These are phyloP conservation scores for Naso thynnoides DNA, from an alignment of 2,797 vertebrate species.

Conservation along the genomic window DNA sequence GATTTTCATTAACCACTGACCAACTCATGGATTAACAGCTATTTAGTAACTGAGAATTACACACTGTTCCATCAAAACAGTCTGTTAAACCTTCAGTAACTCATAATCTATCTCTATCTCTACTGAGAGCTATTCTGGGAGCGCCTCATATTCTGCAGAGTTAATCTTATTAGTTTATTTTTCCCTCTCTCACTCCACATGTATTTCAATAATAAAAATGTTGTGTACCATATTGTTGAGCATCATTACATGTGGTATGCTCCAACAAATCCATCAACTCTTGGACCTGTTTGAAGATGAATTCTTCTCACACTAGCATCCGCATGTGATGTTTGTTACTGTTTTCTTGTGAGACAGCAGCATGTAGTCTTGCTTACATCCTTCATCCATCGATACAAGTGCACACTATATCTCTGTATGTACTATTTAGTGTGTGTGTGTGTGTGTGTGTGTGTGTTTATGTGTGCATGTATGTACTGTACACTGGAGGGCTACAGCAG, in stretches of 20 bases:
- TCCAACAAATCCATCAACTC: background rate
- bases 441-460: slow-evolving; percentile 4
- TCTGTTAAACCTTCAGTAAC: background rate
- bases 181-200: background rate
- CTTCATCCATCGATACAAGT: slow-evolving; percentile 27
- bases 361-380: slow-evolving; percentile 40
- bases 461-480: background rate
- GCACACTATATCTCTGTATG: slow-evolving; percentile 8
- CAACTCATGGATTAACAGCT: background rate
- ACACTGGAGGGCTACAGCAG: slow-evolving; percentile 21
- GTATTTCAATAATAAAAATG: background rate
- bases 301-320: background rate
- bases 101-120: no score
- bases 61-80: background rate
- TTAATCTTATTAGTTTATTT: background rate
- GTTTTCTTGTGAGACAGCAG: slow-evolving; percentile 25
- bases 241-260: background rate
- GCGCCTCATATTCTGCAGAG: background rate
- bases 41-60: background rate
- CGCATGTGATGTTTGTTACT: slow-evolving; percentile 2
- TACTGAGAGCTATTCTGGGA: no score
- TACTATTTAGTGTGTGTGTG: background rate
- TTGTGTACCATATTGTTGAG: no score
- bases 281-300: background rate
- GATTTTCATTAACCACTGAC: background rate